Base-by-base conservation (phyloP, 2,113 vertebrate species). In the Colius striatus region DNA sequence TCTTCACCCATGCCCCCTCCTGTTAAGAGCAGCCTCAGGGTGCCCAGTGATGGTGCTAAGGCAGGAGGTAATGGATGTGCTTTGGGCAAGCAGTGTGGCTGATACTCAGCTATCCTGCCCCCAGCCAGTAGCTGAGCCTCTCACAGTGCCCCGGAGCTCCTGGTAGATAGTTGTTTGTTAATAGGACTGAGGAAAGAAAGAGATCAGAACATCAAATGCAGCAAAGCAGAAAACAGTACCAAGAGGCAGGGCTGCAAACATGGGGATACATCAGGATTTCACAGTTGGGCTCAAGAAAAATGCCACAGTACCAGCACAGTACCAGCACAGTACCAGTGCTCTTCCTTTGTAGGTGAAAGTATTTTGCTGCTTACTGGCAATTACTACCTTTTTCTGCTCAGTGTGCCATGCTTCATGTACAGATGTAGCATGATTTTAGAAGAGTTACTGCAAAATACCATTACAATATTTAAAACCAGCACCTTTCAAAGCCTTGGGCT, bases 241-340 rank as follows among this genome's bases (percentile, higher is more conserved):
- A 34, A 79, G n/a, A 1, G 18, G 7, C 3, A 13, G n/a, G 32
- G 32, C 5, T 61, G 22, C 26, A 61, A 51, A 53, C 15, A 16
- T 1, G 5, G 36, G 36, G 34, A 9, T 21, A 9, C 19, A 8
- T 27, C 4, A 9, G 21, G 47, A 47, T 65, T 83, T 68, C 3
- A 0, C 27, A 16, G 62, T 26, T 55, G 0, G 0, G 26, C 13
- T 60, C 11, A 27, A 77, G 54, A 30, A 38, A 32, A 82, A 50
- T n/a, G n/a, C n/a, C n/a, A n/a, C n/a, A 51, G 7, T 26, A 10
- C 16, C 30, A 61, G 16, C 0, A 0, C 34, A 51, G 7, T 26
- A 10, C 16, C 30, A 61, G 16, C 0, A 0, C 34, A 45, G 29
- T 23, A 22, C 23, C 41, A 41, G 27, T 4, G 30, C 32, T 50